Conservation (phyloP, 2,797 vertebrate genomes). For the Iguana delicatissima region DNA sequence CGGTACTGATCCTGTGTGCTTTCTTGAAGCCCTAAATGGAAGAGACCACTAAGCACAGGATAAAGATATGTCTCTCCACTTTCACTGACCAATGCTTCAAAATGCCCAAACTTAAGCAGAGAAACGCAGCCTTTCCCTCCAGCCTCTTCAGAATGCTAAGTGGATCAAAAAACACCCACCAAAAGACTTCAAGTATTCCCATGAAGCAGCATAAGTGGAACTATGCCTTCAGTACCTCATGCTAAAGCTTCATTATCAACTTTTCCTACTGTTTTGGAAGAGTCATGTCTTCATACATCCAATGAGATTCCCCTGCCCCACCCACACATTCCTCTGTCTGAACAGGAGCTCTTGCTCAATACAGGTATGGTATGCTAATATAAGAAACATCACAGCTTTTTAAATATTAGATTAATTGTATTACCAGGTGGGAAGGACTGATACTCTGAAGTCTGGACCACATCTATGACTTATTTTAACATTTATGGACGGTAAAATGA, state of each 20-base stretch:
- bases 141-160: not conserved
- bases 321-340: not conserved
- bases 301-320: not conserved
- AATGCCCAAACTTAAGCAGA: not conserved
- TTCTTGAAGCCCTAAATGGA: not conserved
- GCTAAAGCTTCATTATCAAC: not conserved
- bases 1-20: not conserved
- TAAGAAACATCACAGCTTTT: not conserved
- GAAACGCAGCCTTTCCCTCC: not conserved
- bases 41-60: not conserved
- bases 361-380: not conserved
- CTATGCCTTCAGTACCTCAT: constrained; percentile 2
- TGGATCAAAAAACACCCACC: not conserved
- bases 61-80: not conserved
- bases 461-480: not conserved
- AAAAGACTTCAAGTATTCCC: not conserved
- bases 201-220: not conserved
- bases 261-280: not conserved
- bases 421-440: not conserved
- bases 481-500: not conserved
- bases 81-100: not conserved
- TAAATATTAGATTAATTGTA: not conserved
- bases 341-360: not conserved
- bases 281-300: not conserved
- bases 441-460: not conserved